Conservation (phyloP, 2,888 invertebrate genomes). For the Lepeophtheirus nordmannii region DNA sequence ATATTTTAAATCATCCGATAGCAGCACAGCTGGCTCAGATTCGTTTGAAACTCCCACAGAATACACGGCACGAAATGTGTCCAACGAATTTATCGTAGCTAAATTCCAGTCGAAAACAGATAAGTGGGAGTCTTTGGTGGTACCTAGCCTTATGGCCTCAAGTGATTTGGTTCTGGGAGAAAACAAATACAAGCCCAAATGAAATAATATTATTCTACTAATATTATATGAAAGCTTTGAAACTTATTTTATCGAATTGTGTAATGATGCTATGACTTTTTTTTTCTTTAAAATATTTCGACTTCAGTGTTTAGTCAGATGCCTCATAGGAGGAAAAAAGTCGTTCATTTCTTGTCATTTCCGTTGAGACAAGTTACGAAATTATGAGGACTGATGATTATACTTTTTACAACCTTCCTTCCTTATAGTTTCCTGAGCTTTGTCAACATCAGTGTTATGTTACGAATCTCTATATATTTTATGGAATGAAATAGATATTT, state of each 20-base stretch:
- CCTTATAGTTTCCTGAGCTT: background rate
- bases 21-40: background rate
- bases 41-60: background rate
- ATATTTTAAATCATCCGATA: conserved; percentile 32
- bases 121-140: background rate
- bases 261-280: background rate
- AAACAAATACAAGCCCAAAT: background rate
- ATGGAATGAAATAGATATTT: conserved; percentile 1
- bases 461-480: conserved; percentile 6
- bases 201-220: no score
- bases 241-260: background rate
- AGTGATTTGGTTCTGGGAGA: background rate
- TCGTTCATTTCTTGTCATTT: background rate
- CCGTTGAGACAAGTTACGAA: background rate
- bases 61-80: background rate
- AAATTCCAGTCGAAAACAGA: background rate
- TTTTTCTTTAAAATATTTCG: background rate
- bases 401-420: background rate
- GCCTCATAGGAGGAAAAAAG: background rate
- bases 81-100: background rate
- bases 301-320: conserved; percentile 3
- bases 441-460: conserved; percentile 5
- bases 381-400: background rate
- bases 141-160: background rate
- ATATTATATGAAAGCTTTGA: no score